A percentile compares a stretch with the other conserved stretches of the same genome.
phyloP scores from a whole-genome alignment of 2,113 vertebrate genomes.

The Orcinus orca region DNA sequence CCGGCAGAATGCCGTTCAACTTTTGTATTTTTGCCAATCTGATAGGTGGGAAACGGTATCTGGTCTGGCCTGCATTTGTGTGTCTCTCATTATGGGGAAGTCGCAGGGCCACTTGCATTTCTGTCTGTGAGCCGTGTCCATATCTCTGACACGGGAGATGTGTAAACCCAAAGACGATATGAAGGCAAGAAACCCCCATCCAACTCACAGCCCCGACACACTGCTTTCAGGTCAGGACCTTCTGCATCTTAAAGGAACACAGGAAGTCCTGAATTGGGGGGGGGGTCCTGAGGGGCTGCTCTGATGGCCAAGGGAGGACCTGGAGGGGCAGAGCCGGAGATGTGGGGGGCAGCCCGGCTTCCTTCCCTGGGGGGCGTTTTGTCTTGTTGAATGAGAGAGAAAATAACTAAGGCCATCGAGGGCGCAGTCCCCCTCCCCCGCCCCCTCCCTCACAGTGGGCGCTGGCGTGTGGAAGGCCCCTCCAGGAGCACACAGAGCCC shows the following conservation, averaged over 20 bases:
- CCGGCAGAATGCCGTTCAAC: fast-evolving
- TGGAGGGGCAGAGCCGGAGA: fast-evolving
- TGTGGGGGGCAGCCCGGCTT: no score
- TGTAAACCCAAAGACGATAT: background rate
- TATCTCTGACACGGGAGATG: background rate
- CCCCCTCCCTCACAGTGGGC: background rate
- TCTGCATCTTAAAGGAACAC: background rate
- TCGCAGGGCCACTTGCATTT: background rate
- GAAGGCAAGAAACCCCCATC: background rate
- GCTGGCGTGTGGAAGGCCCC: no score
- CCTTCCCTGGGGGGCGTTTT: background rate
- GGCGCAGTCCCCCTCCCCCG: background rate
- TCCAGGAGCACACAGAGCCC: background rate
- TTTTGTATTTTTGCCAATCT: background rate
- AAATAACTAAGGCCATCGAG: fast-evolving
- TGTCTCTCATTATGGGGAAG: background rate
- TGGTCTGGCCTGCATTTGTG: fast-evolving
- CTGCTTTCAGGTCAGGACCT: background rate
- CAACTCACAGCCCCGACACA: background rate
- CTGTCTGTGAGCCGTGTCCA: background rate
- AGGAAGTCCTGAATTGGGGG: no score
- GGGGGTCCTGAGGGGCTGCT: background rate
- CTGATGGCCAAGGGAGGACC: background rate
- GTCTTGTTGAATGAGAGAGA: background rate
- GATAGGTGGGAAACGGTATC: fast-evolving